phyloP scores from a whole-genome alignment of 2,888 invertebrate genomes.

The Pyrgus malvae region DNA sequence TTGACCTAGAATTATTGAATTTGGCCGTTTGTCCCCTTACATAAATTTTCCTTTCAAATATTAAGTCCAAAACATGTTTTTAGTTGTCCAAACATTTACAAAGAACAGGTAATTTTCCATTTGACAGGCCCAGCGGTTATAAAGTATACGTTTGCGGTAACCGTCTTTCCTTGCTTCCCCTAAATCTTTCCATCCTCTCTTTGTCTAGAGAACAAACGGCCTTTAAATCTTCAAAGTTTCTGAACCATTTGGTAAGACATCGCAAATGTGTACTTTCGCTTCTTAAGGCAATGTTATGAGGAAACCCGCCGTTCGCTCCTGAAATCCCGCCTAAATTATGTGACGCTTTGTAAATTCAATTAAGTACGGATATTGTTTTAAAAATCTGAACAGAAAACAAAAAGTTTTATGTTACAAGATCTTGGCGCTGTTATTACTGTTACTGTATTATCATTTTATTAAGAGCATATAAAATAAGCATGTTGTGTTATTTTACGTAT shows the following conservation, averaged over 20 bases:
- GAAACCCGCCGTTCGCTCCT: neutral
- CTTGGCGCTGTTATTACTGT: neutral
- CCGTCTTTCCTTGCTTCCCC: conserved; percentile 40
- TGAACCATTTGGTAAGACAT: conserved; percentile 42
- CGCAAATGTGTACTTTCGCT: conserved; percentile 28
- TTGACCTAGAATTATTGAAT: no score
- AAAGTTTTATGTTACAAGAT: neutral
- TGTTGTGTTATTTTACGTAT: no score
- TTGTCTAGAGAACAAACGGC: conserved; percentile 46
- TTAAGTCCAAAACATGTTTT: no score
- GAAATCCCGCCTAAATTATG: conserved; percentile 3
- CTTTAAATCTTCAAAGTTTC: conserved; percentile 49
- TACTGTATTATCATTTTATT: no score
- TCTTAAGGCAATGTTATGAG: conserved; percentile 12
- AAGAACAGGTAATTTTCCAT: neutral
- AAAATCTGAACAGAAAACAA: neutral
- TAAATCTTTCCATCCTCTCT: conserved; percentile 49
- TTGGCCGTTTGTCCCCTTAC: no score
- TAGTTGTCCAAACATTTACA: no score
- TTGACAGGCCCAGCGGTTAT: neutral
- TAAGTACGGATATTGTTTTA: neutral
- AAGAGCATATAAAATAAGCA: no score
- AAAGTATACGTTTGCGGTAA: conserved; percentile 34
- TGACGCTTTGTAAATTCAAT: conserved; percentile 4
- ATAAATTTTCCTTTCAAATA: no score